Evolutionary conservation across 2,888 invertebrate genomes (phyloP), one percentile per base, ranked within the genome.

Genomic region (Hirtodrosophila cameraria): DNA sequence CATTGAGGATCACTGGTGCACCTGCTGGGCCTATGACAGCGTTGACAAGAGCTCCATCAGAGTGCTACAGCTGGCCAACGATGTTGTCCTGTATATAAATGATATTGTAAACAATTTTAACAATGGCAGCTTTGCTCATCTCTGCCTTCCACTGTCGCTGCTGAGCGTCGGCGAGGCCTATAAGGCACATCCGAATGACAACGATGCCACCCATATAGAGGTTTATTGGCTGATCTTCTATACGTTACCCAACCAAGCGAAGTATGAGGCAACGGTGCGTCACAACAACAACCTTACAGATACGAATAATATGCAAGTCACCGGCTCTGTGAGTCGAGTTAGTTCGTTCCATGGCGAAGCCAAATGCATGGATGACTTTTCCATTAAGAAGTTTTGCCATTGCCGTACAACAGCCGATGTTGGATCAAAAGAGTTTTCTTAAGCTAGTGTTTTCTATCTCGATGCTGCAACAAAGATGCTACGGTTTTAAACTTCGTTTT

Each of bases 1-100:
- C 1, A 94, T 96, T 46, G 92, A 92, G 6, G 92, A 93, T 33
- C 95, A 95, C 84, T 96, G 96, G 96, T 96, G 96, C 87, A 94
- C 94, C 53, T 96, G 96, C 82, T 92, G 93, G 50, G 93, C 93
- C 16, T 93, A 94, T 76, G 91, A 71, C 13, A 76, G 62, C 42
- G 74, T 90, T 18, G 75, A 86, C 28, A 89, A 80, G 41, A 92
- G 91, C 39, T 92, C 93, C 43, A 83, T 90, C 31, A 91, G 92
- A 18, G 93, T 93, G 5, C 83, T 90, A 12, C 92, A 92, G 72
- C 93, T 93, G 16, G 92, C 93, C 0, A 83, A 91, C 15, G 76
- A 78, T 5, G 81, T 88, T 2, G 78, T 91, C 1, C 66, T 77
- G 13, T 86, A 88, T 38, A 88, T 91, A 2, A 91, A 91, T 54